Percentiles rank a stretch among this genome's conserved stretches.
phyloP scores from a whole-genome alignment of 2,797 vertebrate species.

The Thaleichthys pacificus region DNA sequence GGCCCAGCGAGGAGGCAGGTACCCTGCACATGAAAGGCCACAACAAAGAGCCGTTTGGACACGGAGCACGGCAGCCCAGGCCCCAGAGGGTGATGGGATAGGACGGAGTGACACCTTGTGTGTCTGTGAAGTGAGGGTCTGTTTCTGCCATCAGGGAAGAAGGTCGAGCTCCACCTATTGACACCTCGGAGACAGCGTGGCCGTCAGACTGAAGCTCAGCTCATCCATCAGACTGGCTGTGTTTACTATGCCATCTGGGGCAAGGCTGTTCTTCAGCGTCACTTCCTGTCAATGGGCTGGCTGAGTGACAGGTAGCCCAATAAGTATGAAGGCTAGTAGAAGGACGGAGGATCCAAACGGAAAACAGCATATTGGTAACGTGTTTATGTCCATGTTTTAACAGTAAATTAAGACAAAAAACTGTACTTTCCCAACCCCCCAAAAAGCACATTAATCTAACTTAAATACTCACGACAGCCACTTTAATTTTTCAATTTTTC shows the following conservation, averaged over 20 bases:
- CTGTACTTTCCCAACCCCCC: background rate
- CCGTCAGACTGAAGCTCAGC: slow-evolving; percentile 48
- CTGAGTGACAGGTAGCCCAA: slow-evolving; percentile 12
- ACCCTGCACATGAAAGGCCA: slow-evolving; percentile 83
- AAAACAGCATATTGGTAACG: background rate
- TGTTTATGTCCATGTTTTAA: background rate
- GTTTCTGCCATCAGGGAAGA: slow-evolving; percentile 85
- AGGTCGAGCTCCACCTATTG: slow-evolving; percentile 21
- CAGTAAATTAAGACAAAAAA: background rate
- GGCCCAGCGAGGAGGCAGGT: slow-evolving; percentile 77
- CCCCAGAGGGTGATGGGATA: slow-evolving; percentile 77
- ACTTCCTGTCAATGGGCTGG: slow-evolving; percentile 23
- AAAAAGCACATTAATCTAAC: slow-evolving; percentile 39
- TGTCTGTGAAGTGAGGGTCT: slow-evolving; percentile 71
- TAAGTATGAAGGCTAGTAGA: background rate
- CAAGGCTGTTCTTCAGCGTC: slow-evolving; percentile 12
- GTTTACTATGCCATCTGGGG: slow-evolving; percentile 28
- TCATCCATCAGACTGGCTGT: slow-evolving; percentile 65
- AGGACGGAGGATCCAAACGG: background rate
- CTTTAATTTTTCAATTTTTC: slow-evolving; percentile 53
- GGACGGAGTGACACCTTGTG: slow-evolving; percentile 75
- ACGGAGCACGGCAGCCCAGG: slow-evolving; percentile 69
- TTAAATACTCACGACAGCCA: slow-evolving; percentile 36
- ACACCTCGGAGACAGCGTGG: slow-evolving; percentile 34
- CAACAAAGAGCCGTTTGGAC: slow-evolving; percentile 84